Conservation (phyloP, 2,113 vertebrate genomes). For the Protobothrops mucrosquamatus region DNA sequence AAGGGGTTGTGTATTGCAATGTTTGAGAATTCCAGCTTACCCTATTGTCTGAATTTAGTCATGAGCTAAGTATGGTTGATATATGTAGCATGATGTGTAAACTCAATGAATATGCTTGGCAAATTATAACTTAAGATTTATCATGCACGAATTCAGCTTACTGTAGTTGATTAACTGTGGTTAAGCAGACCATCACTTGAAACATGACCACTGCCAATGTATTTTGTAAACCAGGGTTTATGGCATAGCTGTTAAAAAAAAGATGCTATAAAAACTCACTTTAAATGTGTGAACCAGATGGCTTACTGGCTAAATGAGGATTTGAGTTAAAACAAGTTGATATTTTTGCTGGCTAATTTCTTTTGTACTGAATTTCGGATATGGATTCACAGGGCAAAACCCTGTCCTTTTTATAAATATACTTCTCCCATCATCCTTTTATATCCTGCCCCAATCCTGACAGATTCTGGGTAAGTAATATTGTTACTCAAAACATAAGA, state of each 20-base stretch:
- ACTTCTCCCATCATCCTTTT: background rate
- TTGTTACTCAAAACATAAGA: background rate
- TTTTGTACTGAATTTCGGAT: background rate
- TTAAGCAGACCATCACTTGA: background rate
- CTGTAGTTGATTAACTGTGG: background rate
- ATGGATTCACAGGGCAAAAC: background rate
- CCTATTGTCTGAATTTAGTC: background rate
- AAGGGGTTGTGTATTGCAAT: background rate
- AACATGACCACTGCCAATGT: background rate
- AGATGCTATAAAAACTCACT: background rate
- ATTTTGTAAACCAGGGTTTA: background rate
- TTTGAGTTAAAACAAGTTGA: background rate
- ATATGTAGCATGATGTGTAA: background rate
- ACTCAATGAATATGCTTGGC: background rate
- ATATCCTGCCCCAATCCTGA: background rate
- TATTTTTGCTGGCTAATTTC: background rate
- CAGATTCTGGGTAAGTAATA: background rate
- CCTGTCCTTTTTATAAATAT: background rate
- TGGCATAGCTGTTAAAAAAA: background rate
- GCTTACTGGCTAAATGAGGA: background rate
- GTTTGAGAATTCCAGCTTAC: background rate
- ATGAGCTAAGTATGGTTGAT: background rate
- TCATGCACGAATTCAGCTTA: background rate
- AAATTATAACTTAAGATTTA: background rate
- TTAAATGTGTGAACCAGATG: background rate